Evolutionary conservation across 2,888 invertebrate species (phyloP).

Genomic region (Lithophane ornitopus): DNA sequence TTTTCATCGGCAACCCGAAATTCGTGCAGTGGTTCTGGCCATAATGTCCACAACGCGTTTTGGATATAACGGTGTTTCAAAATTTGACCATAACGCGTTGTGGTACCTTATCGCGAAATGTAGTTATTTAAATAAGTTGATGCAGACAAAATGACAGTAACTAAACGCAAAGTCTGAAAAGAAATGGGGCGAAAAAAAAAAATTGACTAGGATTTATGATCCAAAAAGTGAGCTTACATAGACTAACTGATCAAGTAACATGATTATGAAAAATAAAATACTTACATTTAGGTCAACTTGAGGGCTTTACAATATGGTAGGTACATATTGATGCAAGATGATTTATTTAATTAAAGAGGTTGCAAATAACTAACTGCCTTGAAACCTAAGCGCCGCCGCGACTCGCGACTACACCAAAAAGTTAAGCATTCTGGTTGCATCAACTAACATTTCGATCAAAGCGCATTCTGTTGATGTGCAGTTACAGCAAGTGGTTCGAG

Average conservation of each 20-base stretch:
- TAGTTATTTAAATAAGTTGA: slow-evolving; percentile 31
- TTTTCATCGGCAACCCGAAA: slow-evolving; percentile 47
- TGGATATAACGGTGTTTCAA: slow-evolving; percentile 28
- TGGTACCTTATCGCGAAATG: slow-evolving; percentile 36
- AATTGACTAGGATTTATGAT: no score
- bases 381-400: neutral
- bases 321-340: neutral
- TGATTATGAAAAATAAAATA: neutral
- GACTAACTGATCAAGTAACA: neutral
- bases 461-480: slow-evolving; percentile 7
- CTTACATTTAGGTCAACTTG: neutral
- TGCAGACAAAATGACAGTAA: slow-evolving; percentile 37
- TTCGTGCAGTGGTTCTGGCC: slow-evolving; percentile 49
- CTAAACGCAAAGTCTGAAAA: neutral
- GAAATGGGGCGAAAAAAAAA: neutral
- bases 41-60: slow-evolving; percentile 52
- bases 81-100: slow-evolving; percentile 50
- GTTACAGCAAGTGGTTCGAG: slow-evolving; percentile 7
- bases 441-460: slow-evolving; percentile 16
- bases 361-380: neutral
- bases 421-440: slow-evolving; percentile 28
- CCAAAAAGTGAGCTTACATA: neutral
- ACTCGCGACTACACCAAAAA: neutral
- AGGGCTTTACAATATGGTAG: neutral
- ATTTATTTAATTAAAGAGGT: neutral